Evolutionary conservation across 2,113 vertebrate genomes (phyloP).

Genomic region (Microcebus griseorufus): DNA sequence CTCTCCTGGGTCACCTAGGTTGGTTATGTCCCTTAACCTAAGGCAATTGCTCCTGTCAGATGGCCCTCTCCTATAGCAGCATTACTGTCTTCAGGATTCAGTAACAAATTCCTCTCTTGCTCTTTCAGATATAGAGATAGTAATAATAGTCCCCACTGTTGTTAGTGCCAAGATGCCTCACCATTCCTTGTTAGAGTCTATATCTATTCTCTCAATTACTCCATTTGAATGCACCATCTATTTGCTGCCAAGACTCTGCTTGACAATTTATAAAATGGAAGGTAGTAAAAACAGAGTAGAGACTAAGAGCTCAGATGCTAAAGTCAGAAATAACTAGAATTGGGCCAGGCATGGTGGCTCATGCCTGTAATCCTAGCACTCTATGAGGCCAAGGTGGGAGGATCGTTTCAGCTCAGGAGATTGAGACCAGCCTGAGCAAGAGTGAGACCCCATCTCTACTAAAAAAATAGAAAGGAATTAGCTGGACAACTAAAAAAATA

Average conservation of each 20-base stretch:
- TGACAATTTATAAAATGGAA: neutral
- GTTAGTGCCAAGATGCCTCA: neutral
- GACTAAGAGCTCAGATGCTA: neutral
- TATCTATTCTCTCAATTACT: neutral
- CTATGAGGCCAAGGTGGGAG: too few species aligned
- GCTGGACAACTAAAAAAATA: too few species aligned
- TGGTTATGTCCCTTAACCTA: neutral
- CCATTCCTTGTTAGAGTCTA: neutral
- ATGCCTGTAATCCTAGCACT: too few species aligned
- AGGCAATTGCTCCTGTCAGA: neutral
- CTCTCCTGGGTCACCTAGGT: neutral
- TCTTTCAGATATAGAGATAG: neutral
- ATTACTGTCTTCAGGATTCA: neutral
- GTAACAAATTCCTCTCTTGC: neutral
- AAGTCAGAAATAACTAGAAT: constrained; percentile 12
- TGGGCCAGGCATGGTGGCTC: neutral
- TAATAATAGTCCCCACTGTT: neutral
- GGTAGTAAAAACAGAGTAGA: neutral
- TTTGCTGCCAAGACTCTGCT: neutral
- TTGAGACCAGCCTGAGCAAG: too few species aligned
- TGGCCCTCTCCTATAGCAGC: neutral
- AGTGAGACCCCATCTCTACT: too few species aligned
- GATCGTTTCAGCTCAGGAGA: too few species aligned
- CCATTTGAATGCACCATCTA: neutral
- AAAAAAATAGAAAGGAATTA: too few species aligned